Evolutionary conservation across 1,140 invertebrate species (phyloP), one percentile per base, ranked within the genome.

Genomic region (Nebria ingens): DNA sequence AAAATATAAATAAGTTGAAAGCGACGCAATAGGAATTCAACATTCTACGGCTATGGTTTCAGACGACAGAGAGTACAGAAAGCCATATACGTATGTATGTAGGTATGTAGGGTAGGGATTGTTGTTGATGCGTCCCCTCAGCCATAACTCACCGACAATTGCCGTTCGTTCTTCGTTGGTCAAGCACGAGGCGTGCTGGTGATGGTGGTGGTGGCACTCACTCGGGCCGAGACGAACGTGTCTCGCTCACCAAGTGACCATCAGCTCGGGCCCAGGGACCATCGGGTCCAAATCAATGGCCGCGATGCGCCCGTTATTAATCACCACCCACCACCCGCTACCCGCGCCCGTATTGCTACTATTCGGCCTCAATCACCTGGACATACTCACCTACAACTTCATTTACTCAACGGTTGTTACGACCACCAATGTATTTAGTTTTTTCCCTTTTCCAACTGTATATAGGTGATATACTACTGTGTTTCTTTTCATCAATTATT

Each of bases 321-420:
- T 45, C 40, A 45, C 40, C 40, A 45, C 40, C 40, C 40, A 45
- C 40, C 40, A 45, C 40, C n/a, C 25, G 25, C n/a, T n/a, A n/a
- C n/a, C n/a, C n/a, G n/a, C n/a, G n/a, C n/a, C n/a, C n/a, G n/a
- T n/a, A n/a, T n/a, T n/a, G n/a, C n/a, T n/a, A n/a, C n/a, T n/a
- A n/a, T n/a, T n/a, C n/a, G n/a, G n/a, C n/a, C n/a, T n/a, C n/a
- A n/a, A n/a, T n/a, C n/a, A n/a, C n/a, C n/a, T n/a, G n/a, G n/a
- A n/a, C n/a, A n/a, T n/a, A n/a, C n/a, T n/a, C n/a, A n/a, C n/a
- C n/a, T n/a, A n/a, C n/a, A n/a, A n/a, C n/a, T n/a, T n/a, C n/a
- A n/a, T n/a, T n/a, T n/a, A n/a, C n/a, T n/a, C n/a, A n/a, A n/a
- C n/a, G n/a, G n/a, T n/a, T n/a, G n/a, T n/a, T n/a, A n/a, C n/a